Percentiles rank a stretch among this genome's conserved stretches.
These are phyloP conservation scores for Drosophila funebris DNA, from an alignment of 1,140 invertebrate species.

Conservation along the genomic window DNA sequence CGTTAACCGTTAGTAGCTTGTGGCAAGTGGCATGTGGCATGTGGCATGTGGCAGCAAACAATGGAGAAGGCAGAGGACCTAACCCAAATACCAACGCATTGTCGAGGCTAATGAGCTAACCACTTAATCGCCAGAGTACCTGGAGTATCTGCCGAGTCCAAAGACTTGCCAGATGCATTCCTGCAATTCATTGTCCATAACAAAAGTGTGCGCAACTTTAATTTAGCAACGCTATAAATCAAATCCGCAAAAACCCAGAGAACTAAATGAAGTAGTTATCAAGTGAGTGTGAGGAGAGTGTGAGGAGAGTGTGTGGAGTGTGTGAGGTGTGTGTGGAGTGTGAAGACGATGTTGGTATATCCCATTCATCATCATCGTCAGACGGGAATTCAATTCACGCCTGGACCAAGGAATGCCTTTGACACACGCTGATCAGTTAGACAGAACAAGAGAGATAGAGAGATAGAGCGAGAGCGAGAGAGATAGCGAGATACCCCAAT, in stretches of 20 bases:
- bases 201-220: constrained; percentile 42
- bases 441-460: not conserved
- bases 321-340: not conserved
- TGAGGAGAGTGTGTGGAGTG: not conserved
- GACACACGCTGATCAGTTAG: constrained; percentile 27
- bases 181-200: constrained; percentile 45
- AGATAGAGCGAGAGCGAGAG: not conserved
- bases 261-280: constrained; percentile 42
- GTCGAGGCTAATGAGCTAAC: constrained; percentile 46
- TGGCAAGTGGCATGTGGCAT: not conserved
- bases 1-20: constrained; percentile 37
- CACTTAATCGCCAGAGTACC: constrained; percentile 32
- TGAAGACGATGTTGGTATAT: constrained; percentile 1
- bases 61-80: constrained; percentile 14
- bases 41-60: constrained; percentile 13
- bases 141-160: not conserved
- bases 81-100: constrained; percentile 51
- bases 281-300: not conserved
- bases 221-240: constrained; percentile 47
- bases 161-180: constrained; percentile 25
- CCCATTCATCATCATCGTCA: constrained; percentile 36
- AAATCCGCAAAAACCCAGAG: constrained; percentile 25
- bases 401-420: constrained; percentile 44
- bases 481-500: not conserved
- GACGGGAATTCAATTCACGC: constrained; percentile 52